phyloP scores from a whole-genome alignment of 2,888 invertebrate species.

The Eilema depressum region DNA sequence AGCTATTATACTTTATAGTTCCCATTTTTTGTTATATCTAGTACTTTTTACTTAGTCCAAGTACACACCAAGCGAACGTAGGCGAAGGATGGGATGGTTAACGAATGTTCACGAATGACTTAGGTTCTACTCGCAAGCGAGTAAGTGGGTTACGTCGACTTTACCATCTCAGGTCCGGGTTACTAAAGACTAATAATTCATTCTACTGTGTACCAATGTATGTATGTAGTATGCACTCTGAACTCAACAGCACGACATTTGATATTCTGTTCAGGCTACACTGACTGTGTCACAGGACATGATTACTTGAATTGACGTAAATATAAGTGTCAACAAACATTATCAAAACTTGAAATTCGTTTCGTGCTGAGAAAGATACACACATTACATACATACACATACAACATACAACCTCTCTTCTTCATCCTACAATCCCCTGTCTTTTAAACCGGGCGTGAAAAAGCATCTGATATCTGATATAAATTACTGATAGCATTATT shows the following conservation, averaged over 20 bases:
- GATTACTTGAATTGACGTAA: neutral
- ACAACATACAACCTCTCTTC: too few relatives aligned
- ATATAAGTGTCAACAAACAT: too few relatives aligned
- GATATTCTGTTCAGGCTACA: neutral
- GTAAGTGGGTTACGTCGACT: neutral
- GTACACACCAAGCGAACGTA: neutral
- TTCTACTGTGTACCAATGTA: too few relatives aligned
- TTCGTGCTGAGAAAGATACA: too few relatives aligned
- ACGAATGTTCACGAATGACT: neutral
- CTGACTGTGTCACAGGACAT: neutral
- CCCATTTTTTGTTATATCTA: neutral
- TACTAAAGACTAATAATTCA: too few relatives aligned
- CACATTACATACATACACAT: too few relatives aligned
- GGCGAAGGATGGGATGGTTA: neutral
- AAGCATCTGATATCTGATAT: too few relatives aligned
- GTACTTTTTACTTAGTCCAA: neutral
- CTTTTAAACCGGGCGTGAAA: too few relatives aligned
- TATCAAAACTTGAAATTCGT: too few relatives aligned
- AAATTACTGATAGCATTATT: too few relatives aligned
- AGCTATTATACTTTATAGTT: neutral
- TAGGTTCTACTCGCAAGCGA: neutral
- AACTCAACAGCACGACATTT: neutral
- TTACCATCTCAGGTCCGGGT: too few relatives aligned
- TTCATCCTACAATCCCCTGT: too few relatives aligned
- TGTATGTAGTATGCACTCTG: neutral